A percentile compares a stretch with the other conserved stretches of the same genome.
phyloP scores from a whole-genome alignment of 2,888 invertebrate genomes.

The Morinoia aosen region DNA sequence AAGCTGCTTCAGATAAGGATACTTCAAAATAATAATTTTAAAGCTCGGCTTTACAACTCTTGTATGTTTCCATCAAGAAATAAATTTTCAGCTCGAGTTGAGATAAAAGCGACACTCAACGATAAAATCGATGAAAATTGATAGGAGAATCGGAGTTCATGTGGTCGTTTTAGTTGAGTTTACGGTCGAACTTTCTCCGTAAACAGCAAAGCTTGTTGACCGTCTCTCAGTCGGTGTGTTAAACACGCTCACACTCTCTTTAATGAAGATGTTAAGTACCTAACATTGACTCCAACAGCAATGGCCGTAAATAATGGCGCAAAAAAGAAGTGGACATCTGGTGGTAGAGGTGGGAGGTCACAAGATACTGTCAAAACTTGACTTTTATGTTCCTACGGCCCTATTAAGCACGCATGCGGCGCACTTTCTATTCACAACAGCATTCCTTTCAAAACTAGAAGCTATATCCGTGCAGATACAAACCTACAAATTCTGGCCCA shows the following conservation, averaged over 20 bases:
- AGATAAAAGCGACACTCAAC: background rate
- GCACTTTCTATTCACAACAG: background rate
- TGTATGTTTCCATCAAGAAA: background rate
- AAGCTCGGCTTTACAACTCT: background rate
- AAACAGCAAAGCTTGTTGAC: background rate
- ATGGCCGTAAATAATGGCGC: background rate
- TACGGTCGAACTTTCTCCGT: slow-evolving; percentile 7
- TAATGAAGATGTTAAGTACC: slow-evolving; percentile 35
- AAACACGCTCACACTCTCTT: slow-evolving; percentile 39
- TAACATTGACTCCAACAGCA: slow-evolving; percentile 44
- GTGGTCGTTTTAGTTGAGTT: background rate
- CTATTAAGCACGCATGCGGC: background rate
- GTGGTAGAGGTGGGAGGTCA: background rate
- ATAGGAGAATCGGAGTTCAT: background rate
- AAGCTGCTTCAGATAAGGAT: background rate
- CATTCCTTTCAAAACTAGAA: slow-evolving; percentile 17
- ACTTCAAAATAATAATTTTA: background rate
- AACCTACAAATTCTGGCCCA: slow-evolving; percentile 5
- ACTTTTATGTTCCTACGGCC: background rate
- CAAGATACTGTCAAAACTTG: slow-evolving; percentile 1
- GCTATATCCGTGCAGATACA: background rate
- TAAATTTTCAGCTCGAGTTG: background rate
- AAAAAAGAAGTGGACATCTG: slow-evolving; percentile 13
- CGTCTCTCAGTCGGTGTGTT: background rate
- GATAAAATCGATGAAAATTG: slow-evolving; percentile 17